Conservation (phyloP, 2,888 invertebrate species). For the Agrochola lota region DNA sequence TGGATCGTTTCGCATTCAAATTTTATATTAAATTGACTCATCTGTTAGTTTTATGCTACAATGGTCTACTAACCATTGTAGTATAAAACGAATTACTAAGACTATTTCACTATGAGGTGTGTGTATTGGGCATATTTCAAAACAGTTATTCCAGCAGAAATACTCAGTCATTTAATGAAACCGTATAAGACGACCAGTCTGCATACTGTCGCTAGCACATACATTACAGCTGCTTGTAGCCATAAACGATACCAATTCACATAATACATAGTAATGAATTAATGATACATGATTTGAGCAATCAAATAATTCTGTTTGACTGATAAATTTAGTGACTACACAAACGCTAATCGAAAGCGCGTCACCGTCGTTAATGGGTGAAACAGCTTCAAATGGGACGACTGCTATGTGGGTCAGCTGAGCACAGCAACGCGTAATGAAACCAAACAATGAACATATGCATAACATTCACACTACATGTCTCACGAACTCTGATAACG, state of each 20-base stretch:
- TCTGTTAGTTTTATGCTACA: slow-evolving; percentile 26
- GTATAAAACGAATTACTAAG: too few relatives aligned
- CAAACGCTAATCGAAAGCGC: slow-evolving; percentile 51
- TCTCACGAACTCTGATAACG: slow-evolving; percentile 64
- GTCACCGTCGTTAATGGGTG: slow-evolving; percentile 56
- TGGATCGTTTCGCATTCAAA: slow-evolving; percentile 26
- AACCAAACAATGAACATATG: slow-evolving; percentile 60
- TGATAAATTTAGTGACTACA: slow-evolving; percentile 44
- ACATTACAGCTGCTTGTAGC: neutral
- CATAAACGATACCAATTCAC: slow-evolving; percentile 1
- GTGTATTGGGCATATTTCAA: neutral
- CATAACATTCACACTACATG: slow-evolving; percentile 54
- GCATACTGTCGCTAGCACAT: neutral
- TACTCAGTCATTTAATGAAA: neutral
- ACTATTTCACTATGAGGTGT: neutral
- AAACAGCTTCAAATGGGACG: slow-evolving; percentile 70
- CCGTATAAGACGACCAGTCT: neutral
- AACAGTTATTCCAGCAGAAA: neutral
- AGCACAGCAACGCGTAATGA: slow-evolving; percentile 64
- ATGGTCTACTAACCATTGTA: too few relatives aligned
- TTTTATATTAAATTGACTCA: slow-evolving; percentile 40
- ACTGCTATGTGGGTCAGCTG: slow-evolving; percentile 72
- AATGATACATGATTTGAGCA: slow-evolving; percentile 5
- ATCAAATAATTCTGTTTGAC: slow-evolving; percentile 31
- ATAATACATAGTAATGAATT: slow-evolving; percentile 5